Evolutionary conservation across 2,797 vertebrate species (phyloP).

Genomic region (Synanceia verrucosa): DNA sequence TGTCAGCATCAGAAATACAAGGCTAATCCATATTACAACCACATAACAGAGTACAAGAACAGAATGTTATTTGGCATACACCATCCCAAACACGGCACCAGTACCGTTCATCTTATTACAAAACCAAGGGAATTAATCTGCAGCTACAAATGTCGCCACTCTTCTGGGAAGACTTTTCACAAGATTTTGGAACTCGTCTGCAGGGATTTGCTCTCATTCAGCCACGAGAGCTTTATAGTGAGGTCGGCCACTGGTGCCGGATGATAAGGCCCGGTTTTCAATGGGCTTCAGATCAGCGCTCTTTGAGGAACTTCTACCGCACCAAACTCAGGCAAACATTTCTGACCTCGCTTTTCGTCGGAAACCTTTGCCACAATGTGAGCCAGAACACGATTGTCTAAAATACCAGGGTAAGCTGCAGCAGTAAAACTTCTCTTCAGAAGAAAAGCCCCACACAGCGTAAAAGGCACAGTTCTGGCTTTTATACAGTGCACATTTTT

Average conservation of each 20-base stretch:
- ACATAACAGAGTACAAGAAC: too few species aligned
- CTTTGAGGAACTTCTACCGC: constrained; percentile 23
- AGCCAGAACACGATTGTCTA: not conserved
- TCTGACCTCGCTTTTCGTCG: constrained; percentile 1
- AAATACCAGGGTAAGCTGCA: not conserved
- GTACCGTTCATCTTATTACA: constrained; percentile 20
- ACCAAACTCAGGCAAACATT: constrained; percentile 22
- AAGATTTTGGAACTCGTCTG: constrained; percentile 32
- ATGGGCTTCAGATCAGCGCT: constrained; percentile 46
- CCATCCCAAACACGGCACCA: too few species aligned
- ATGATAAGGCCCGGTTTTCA: constrained; percentile 38
- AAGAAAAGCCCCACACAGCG: not conserved
- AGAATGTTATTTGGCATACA: too few species aligned
- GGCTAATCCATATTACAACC: not conserved
- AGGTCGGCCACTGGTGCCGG: constrained; percentile 40
- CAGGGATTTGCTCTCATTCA: constrained; percentile 46
- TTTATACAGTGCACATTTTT: not conserved
- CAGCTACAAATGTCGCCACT: constrained; percentile 3
- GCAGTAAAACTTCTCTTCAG: not conserved
- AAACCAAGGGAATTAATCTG: constrained; percentile 22
- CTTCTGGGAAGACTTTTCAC: constrained; percentile 8
- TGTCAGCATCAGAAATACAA: not conserved
- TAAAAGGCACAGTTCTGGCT: not conserved
- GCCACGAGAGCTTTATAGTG: constrained; percentile 43
- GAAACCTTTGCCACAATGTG: constrained; percentile 2